These are phyloP conservation scores for Corythucha ciliata DNA, from an alignment of 2,888 invertebrate species.

Conservation along the genomic window DNA sequence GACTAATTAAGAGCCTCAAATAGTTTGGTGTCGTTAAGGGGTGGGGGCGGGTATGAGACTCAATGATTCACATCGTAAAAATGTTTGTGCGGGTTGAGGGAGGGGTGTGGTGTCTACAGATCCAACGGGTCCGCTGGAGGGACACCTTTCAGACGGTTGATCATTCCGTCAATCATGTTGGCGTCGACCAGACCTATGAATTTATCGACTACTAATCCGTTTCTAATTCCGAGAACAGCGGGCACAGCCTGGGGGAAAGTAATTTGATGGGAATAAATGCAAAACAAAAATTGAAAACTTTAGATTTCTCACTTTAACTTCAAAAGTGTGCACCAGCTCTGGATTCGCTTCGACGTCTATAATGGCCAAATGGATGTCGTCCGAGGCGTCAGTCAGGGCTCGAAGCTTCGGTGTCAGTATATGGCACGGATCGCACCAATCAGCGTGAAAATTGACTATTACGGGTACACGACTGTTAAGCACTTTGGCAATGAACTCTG, in stretches of 20 bases:
- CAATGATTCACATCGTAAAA: too few species aligned
- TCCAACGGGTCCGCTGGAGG: conserved; percentile 15
- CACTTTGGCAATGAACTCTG: conserved; percentile 35
- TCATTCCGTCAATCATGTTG: conserved; percentile 67
- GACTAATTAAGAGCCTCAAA: too few species aligned
- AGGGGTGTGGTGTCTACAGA: too few species aligned
- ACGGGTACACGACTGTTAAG: conserved; percentile 76
- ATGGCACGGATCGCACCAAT: conserved; percentile 86
- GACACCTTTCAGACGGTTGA: conserved; percentile 48
- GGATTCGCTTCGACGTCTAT: conserved; percentile 74
- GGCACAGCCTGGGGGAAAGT: conserved; percentile 33
- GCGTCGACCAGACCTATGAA: conserved; percentile 79
- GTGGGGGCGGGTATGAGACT: too few species aligned
- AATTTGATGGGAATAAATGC: neutral
- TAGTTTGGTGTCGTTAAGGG: too few species aligned
- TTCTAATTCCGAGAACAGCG: conserved; percentile 57
- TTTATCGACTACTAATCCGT: conserved; percentile 75
- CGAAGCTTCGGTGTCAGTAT: conserved; percentile 73
- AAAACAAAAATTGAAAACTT: neutral
- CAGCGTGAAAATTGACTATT: conserved; percentile 84
- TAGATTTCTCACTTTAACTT: conserved; percentile 34
- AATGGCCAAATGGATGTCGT: conserved; percentile 64
- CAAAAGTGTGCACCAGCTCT: conserved; percentile 68
- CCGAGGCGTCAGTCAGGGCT: conserved; percentile 63
- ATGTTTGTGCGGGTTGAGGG: too few species aligned